Base-by-base conservation (phyloP, 2,797 vertebrate species). In the Rhinophrynus dorsalis region DNA sequence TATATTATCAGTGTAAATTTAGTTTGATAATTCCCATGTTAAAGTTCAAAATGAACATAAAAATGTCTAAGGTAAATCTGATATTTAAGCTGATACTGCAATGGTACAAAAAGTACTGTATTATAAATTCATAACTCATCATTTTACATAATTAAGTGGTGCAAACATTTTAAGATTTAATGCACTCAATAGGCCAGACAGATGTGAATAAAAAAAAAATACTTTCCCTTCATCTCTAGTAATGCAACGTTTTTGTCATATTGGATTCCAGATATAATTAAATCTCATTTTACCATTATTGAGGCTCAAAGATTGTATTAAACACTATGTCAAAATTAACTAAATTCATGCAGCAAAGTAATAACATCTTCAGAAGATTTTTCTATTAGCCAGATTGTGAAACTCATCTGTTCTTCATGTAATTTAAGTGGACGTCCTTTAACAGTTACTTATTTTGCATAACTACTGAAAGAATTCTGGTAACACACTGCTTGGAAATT, bases 231-330 rank as follows among this genome's bases (percentile, higher is more conserved):
- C 10, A 67, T 76, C 33, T 74, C 23, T 45, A 75, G 75, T 64
- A 77, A 73, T 24, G n/a, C 74, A 63, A 64, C 29, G 67, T 71
- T 75, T 78, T 75, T 35, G 48, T 24, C 48, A 62, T 0, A 64
- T 51, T 78, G 30, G 78, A 78, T 79, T 84, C 61, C 56, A 75
- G 62, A 84, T 80, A 30, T 52, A 80, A 82, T 82, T 79, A 78
- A 67, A 80, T 66, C 38, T 67, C 78, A 80, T 57, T 74, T 84
- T 72, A 77, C 0, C 15, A 82, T 69, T 62, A 79, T 77, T 65
- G 84, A 65, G 75, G 30, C 50, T 72, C 30, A 76, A 76, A 83
- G 79, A 76, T 74, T 77, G 75, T 83, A 81, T 83, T 82, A 79
- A n/a, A 9, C 48, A 78, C 68, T 67, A 29, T 50, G 78, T 24